These are phyloP conservation scores for Poeciliopsis presidionis DNA, from an alignment of 2,797 vertebrate species.

Conservation along the genomic window DNA sequence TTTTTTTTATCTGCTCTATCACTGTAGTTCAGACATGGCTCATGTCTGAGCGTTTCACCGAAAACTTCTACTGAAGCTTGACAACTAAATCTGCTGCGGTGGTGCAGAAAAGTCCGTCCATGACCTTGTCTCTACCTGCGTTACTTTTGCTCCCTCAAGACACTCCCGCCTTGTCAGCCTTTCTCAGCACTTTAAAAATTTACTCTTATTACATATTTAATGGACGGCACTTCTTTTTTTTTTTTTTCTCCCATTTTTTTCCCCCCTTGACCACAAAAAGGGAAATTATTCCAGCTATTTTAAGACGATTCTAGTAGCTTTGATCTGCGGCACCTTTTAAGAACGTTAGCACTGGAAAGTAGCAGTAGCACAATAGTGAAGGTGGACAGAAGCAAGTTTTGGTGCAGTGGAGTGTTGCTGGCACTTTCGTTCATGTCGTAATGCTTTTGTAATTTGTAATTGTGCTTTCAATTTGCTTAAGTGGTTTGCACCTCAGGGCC, in stretches of 20 bases:
- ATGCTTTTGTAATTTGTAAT: too few relatives aligned
- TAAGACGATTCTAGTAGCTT: conserved; percentile 31
- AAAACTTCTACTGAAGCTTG: background rate
- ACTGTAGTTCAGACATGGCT: background rate
- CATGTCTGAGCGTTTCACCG: conserved; percentile 2
- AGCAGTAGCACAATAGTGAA: conserved; percentile 14
- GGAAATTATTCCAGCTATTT: conserved; percentile 58
- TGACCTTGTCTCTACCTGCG: conserved; percentile 64
- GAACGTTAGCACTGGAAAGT: conserved; percentile 22
- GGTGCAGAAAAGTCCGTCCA: conserved; percentile 28
- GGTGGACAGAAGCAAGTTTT: conserved; percentile 1
- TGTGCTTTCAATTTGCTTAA: too few relatives aligned
- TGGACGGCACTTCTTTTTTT: conserved; percentile 41
- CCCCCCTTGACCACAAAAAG: conserved; percentile 28
- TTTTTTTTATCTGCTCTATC: background rate
- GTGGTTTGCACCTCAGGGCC: too few relatives aligned
- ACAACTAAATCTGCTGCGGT: conserved; percentile 12
- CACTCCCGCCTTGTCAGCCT: conserved; percentile 68
- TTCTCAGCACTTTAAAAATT: conserved; percentile 72
- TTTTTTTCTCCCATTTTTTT: background rate
- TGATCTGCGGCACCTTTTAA: conserved; percentile 32
- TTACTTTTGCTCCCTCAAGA: conserved; percentile 59
- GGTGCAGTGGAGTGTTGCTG: conserved; percentile 35
- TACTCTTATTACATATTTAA: conserved; percentile 78
- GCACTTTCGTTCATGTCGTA: too few relatives aligned